Conservation (phyloP, 2,797 vertebrate species). For the Dromococcyx pavoninus region DNA sequence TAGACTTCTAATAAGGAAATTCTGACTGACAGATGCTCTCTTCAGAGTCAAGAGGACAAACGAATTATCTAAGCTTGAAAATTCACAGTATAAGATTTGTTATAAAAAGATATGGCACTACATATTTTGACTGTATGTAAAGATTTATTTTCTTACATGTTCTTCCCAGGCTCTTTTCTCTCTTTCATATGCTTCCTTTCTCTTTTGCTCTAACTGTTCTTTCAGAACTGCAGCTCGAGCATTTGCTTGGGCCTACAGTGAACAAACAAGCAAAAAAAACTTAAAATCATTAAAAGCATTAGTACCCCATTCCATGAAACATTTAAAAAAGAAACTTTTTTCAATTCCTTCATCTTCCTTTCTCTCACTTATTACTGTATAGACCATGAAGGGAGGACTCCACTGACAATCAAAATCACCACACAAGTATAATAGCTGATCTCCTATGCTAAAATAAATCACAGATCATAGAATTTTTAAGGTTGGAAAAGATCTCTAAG, state of each 20-base stretch:
- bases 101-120: neutral
- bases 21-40: neutral
- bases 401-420: neutral
- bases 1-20: neutral
- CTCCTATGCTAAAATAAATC: neutral
- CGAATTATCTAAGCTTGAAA: neutral
- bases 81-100: neutral
- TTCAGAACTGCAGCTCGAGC: slow-evolving; percentile 90
- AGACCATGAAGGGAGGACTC: neutral
- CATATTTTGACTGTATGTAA: neutral
- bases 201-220: slow-evolving; percentile 92
- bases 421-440: neutral
- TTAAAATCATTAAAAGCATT: neutral
- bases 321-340: neutral
- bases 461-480: too few species aligned
- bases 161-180: slow-evolving; percentile 95
- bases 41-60: neutral
- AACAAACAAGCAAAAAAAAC: neutral
- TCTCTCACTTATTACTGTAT: neutral
- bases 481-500: too few species aligned
- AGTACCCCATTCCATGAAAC: neutral
- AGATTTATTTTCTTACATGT: slow-evolving; percentile 80
- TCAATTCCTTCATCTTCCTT: neutral
- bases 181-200: slow-evolving; percentile 89
- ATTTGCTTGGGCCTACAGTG: slow-evolving; percentile 86